Conservation (phyloP, 1,140 invertebrate species). For the Mactra quadrangularis region DNA sequence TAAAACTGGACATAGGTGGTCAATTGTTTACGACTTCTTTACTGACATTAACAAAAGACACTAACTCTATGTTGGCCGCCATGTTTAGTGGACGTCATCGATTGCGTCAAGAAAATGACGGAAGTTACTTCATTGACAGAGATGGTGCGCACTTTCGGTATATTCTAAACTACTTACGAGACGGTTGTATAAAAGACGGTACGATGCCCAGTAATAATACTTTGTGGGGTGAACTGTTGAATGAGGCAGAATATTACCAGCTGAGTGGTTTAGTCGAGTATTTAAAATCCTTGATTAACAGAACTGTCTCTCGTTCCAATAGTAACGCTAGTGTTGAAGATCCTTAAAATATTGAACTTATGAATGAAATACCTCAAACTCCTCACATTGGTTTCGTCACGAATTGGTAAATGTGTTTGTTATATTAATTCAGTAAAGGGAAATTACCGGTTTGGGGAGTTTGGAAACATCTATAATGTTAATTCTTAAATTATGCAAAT, state of each 20-base stretch:
- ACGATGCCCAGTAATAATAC: conserved; percentile 76
- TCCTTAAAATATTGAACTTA: too few relatives aligned
- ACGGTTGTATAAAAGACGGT: conserved; percentile 79
- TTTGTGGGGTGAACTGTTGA: conserved; percentile 75
- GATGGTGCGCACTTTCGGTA: conserved; percentile 82
- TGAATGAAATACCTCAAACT: too few relatives aligned
- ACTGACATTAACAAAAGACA: conserved; percentile 78
- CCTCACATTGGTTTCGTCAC: too few relatives aligned
- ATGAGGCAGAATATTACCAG: conserved; percentile 80
- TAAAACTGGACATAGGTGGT: conserved; percentile 83
- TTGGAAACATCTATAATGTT: too few relatives aligned
- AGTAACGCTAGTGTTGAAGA: conserved; percentile 44
- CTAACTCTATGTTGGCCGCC: conserved; percentile 81
- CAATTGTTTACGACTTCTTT: conserved; percentile 81
- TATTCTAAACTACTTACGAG: conserved; percentile 79
- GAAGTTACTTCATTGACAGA: conserved; percentile 81
- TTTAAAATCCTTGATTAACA: conserved; percentile 64
- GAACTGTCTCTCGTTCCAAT: conserved; percentile 44
- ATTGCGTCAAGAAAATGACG: conserved; percentile 72
- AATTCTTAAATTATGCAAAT: too few relatives aligned
- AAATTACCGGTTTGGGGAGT: too few relatives aligned
- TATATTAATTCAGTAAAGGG: too few relatives aligned
- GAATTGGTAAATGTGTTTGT: too few relatives aligned
- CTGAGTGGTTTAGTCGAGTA: conserved; percentile 73
- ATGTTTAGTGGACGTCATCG: conserved; percentile 81